Conservation (phyloP, 2,888 invertebrate species). For the Limnephilus auricula region DNA sequence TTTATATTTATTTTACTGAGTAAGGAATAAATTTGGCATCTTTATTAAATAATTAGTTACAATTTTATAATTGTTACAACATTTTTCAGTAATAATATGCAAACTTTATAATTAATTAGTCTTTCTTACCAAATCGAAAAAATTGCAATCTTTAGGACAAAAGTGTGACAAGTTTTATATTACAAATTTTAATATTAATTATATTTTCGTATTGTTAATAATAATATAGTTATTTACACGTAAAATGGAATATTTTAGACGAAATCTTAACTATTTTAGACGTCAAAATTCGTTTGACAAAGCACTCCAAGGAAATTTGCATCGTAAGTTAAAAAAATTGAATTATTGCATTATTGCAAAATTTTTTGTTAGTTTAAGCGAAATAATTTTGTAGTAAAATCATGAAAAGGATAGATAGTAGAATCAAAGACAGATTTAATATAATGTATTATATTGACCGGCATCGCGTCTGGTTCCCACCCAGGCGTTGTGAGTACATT, state of each 20-base stretch:
- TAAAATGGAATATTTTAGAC: neutral
- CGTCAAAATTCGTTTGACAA: neutral
- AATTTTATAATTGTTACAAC: neutral
- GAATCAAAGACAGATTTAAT: too few species aligned
- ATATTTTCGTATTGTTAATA: neutral
- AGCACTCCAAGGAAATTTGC: neutral
- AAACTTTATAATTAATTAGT: slow-evolving; percentile 10
- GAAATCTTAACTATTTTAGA: neutral
- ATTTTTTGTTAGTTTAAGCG: neutral
- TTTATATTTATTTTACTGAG: neutral
- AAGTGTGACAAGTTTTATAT: neutral
- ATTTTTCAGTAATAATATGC: neutral
- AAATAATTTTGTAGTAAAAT: neutral
- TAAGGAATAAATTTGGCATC: slow-evolving; percentile 23
- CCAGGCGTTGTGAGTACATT: too few species aligned
- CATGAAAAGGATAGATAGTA: too few species aligned
- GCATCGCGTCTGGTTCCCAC: too few species aligned
- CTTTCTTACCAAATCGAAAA: slow-evolving; percentile 24
- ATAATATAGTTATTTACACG: neutral
- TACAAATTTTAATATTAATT: neutral
- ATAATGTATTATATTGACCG: too few species aligned
- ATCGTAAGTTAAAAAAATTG: neutral
- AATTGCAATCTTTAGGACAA: slow-evolving; percentile 13
- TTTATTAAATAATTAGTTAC: neutral
- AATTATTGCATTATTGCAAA: neutral